These are phyloP conservation scores for Paradoxurus hermaphroditus DNA, from an alignment of 2,113 vertebrate genomes.

Conservation along the genomic window DNA sequence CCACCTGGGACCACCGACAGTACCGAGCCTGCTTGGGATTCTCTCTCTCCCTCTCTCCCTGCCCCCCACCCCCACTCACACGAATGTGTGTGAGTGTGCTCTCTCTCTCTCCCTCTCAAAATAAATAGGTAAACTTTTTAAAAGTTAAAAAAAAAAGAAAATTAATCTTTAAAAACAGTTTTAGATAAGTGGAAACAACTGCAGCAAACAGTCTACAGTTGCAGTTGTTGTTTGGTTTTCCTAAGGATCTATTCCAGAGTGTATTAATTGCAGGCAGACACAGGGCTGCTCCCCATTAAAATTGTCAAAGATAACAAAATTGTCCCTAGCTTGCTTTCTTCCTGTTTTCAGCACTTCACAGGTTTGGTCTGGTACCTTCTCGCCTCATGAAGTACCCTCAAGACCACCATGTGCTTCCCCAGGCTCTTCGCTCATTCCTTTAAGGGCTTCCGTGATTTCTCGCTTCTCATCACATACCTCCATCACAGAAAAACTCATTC, in stretches of 20 bases:
- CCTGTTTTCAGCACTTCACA: background rate
- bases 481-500: background rate
- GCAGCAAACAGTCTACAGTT: background rate
- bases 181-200: background rate
- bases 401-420: background rate
- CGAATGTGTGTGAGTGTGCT: too few relatives aligned
- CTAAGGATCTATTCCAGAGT: background rate
- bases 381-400: background rate
- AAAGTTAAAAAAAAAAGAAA: background rate
- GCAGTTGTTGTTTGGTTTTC: background rate
- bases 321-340: background rate
- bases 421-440: too few relatives aligned
- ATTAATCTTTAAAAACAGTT: background rate
- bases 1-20: too few relatives aligned
- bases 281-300: background rate
- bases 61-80: too few relatives aligned
- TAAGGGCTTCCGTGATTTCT: background rate
- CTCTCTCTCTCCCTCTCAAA: too few relatives aligned
- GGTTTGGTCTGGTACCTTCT: background rate
- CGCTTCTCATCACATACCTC: background rate
- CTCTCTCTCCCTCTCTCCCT: too few relatives aligned
- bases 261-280: background rate
- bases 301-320: background rate
- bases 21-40: too few relatives aligned
- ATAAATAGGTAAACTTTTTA: too few relatives aligned